Percentiles rank a stretch among this genome's conserved stretches.
Conservation (phyloP, 2,888 invertebrate genomes). For the Phoenoteleia sp. region DNA sequence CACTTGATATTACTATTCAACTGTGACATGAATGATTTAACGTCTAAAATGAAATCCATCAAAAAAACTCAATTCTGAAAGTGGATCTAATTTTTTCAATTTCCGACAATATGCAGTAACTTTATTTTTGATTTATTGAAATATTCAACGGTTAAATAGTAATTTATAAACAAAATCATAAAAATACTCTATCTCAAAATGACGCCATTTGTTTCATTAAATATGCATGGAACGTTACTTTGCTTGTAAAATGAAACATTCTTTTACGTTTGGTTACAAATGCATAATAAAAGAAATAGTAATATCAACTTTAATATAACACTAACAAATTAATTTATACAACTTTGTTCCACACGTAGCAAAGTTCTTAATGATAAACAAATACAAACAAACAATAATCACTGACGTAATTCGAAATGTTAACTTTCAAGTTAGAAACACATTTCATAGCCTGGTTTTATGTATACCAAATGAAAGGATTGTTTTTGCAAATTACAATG, state of each 20-base stretch:
- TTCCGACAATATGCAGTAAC: too few species aligned
- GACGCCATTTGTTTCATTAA: too few species aligned
- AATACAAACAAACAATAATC: background rate
- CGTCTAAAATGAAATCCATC: background rate
- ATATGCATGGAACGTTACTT: too few species aligned
- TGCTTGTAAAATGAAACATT: background rate
- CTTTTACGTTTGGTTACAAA: too few species aligned
- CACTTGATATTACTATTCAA: conserved; percentile 1
- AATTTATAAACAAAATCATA: too few species aligned
- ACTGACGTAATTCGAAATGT: background rate
- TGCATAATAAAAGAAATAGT: background rate
- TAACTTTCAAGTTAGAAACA: background rate
- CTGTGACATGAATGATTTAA: conserved; percentile 4
- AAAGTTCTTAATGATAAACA: background rate
- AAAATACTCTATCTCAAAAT: too few species aligned
- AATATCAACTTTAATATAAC: background rate
- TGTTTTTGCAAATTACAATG: background rate
- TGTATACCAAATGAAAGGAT: background rate
- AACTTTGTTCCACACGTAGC: background rate
- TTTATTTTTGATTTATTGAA: too few species aligned
- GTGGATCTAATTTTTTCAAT: background rate
- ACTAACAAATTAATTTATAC: background rate
- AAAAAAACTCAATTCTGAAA: background rate
- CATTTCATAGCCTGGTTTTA: background rate
- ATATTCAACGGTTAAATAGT: too few species aligned